A percentile compares a stretch with the other conserved stretches of the same genome.
These are phyloP conservation scores for Copidosoma floridanum DNA, from an alignment of 1,140 invertebrate species.

Conservation along the genomic window DNA sequence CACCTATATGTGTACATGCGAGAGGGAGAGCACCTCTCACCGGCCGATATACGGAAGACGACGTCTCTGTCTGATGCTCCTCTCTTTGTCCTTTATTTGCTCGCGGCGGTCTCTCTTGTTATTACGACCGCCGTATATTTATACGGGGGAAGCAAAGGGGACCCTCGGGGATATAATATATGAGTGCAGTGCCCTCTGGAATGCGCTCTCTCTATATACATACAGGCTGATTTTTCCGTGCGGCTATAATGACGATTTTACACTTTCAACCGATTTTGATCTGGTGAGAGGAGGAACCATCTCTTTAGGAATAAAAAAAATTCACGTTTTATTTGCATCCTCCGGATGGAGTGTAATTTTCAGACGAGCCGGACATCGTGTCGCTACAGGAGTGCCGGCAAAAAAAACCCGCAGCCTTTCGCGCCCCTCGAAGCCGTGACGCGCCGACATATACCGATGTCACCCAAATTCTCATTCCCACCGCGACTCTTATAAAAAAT, in stretches of 20 bases:
- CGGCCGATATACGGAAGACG: slow-evolving; percentile 2
- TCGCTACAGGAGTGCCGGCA: background rate
- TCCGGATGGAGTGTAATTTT: slow-evolving; percentile 1
- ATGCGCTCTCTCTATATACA: too few species aligned
- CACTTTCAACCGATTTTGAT: too few species aligned
- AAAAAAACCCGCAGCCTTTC: slow-evolving; percentile 1
- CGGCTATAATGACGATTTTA: too few species aligned
- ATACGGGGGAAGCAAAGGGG: slow-evolving; percentile 1
- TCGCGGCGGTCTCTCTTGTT: slow-evolving; percentile 2
- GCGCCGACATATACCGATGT: too few species aligned
- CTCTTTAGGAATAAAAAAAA: too few species aligned
- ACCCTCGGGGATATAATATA: background rate
- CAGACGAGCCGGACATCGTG: slow-evolving; percentile 10
- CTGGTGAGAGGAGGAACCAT: too few species aligned
- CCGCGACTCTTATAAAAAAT: too few species aligned
- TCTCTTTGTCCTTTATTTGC: background rate
- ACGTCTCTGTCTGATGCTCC: slow-evolving; percentile 5
- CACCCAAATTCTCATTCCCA: too few species aligned
- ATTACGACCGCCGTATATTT: slow-evolving; percentile 2
- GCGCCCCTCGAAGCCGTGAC: too few species aligned
- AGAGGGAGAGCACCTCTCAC: background rate
- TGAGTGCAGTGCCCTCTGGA: too few species aligned
- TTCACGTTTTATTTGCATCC: slow-evolving; percentile 10
- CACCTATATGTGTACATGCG: background rate
- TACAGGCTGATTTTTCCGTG: too few species aligned